Conservation (phyloP, 2,888 invertebrate genomes). For the Diogma glabrata region DNA sequence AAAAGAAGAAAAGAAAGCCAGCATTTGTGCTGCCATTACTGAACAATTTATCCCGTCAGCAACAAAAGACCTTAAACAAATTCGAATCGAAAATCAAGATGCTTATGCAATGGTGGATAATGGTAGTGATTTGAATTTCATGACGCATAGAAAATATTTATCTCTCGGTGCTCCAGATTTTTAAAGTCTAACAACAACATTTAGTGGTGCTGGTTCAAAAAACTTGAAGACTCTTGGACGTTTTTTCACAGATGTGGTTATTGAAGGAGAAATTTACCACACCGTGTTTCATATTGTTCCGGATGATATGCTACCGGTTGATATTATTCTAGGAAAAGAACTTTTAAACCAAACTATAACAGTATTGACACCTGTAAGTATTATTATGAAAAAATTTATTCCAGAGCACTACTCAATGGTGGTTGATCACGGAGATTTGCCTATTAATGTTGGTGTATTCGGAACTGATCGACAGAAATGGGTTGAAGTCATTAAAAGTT, state of each 20-base stretch:
- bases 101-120: no score
- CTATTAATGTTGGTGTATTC: not conserved
- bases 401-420: not conserved
- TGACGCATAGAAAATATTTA: no score
- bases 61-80: no score
- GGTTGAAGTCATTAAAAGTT: no score
- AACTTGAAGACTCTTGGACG: not conserved
- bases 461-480: not conserved
- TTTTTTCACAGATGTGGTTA: not conserved
- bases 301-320: no score
- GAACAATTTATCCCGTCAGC: no score
- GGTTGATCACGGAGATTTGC: not conserved
- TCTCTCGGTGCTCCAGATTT: no score
- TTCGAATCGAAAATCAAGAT: no score
- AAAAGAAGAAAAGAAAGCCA: not conserved
- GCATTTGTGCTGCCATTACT: no score
- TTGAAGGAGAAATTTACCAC: not conserved
- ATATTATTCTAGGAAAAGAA: not conserved
- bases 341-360: not conserved
- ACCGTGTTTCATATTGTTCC: not conserved
- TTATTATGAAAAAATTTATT: not conserved
- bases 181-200: no score
- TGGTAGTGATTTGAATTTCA: no score
- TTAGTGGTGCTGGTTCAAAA: no score
- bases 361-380: not conserved